A percentile compares a stretch with the other conserved stretches of the same genome.
These are phyloP conservation scores for Limosa lapponica DNA, from an alignment of 2,797 vertebrate species.

Conservation along the genomic window DNA sequence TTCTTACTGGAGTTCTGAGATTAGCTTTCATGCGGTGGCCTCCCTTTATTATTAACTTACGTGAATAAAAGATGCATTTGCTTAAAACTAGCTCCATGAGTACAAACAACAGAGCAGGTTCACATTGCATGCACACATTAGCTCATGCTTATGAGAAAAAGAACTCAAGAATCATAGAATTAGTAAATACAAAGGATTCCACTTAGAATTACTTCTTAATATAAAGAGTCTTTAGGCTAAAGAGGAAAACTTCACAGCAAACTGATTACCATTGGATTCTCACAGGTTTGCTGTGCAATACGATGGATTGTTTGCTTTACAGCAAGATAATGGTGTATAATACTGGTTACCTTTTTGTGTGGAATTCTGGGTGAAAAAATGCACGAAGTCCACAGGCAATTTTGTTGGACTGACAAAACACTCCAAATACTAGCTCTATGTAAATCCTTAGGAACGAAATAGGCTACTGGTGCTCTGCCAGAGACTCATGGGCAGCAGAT, in stretches of 20 bases:
- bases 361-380: background rate
- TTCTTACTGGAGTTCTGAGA: conserved; percentile 32
- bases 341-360: background rate
- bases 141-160: background rate
- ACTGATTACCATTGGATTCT: background rate
- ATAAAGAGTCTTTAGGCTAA: background rate
- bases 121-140: background rate
- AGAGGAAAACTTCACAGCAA: background rate
- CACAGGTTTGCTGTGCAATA: background rate
- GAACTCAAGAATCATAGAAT: background rate
- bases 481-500: background rate
- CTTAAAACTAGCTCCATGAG: conserved; percentile 13
- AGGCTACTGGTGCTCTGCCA: background rate
- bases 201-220: background rate
- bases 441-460: background rate
- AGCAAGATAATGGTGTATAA: background rate
- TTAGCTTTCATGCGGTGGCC: background rate
- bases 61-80: background rate
- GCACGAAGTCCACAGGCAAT: background rate
- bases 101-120: background rate
- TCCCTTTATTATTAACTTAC: background rate
- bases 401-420: background rate
- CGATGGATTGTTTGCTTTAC: background rate
- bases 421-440: background rate
- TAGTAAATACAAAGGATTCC: background rate